Evolutionary conservation across 1,140 invertebrate species (phyloP).

Genomic region (Panagrolaimus sp.): DNA sequence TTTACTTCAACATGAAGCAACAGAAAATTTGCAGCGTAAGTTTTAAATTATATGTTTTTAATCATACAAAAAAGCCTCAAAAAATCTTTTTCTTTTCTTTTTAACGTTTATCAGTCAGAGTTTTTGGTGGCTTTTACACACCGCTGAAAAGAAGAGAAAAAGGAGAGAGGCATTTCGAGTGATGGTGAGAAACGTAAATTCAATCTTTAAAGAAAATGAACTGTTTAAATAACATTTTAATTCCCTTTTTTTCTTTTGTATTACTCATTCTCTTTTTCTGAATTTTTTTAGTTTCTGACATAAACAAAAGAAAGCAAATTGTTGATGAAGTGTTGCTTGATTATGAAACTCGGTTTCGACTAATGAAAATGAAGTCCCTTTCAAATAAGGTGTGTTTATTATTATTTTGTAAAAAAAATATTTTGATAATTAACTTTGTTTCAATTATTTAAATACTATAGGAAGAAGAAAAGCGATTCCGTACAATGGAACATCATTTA

Average conservation of each 20-base stretch:
- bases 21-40: conserved; percentile 34
- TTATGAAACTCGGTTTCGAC: conserved; percentile 9
- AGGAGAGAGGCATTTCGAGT: neutral
- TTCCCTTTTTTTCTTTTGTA: neutral
- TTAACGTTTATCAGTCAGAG: neutral
- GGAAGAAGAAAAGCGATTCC: conserved; percentile 39
- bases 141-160: too few relatives aligned
- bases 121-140: too few relatives aligned
- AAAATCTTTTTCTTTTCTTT: neutral
- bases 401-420: too few relatives aligned
- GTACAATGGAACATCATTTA: conserved; percentile 24
- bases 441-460: conserved; percentile 10
- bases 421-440: neutral
- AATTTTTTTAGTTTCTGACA: conserved; percentile 8
- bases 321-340: conserved; percentile 16
- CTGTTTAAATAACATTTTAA: neutral
- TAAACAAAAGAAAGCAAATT: neutral
- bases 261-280: neutral
- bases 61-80: neutral
- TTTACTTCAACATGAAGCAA: conserved; percentile 31
- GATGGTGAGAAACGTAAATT: neutral
- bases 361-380: conserved; percentile 12
- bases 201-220: neutral
- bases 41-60: conserved; percentile 8
- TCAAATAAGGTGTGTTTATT: neutral